Conservation (phyloP, 1,140 invertebrate genomes). For the Leptinotarsa defecta region DNA sequence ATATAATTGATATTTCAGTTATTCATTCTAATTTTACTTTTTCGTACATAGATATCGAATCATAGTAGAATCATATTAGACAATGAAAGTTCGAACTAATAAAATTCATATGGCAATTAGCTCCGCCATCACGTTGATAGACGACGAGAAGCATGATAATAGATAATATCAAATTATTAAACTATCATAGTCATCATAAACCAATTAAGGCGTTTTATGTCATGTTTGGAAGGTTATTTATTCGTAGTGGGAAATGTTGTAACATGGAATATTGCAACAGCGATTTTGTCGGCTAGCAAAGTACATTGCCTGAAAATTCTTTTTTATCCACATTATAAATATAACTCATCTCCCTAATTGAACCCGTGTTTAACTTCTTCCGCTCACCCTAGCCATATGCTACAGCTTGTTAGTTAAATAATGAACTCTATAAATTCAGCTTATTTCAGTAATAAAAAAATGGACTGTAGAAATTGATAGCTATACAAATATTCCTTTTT, state of each 20-base stretch:
- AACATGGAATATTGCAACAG: constrained; percentile 34
- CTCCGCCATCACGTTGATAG: no score
- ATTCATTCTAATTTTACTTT: no score
- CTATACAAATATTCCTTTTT: no score
- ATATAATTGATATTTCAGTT: no score
- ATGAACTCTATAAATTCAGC: constrained; percentile 45
- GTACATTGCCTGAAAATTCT: constrained; percentile 20
- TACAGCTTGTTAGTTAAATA: constrained; percentile 39
- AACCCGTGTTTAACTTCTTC: constrained; percentile 28
- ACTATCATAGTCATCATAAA: neutral
- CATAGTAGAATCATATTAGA: no score
- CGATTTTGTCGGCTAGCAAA: constrained; percentile 31
- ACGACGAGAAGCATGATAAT: no score
- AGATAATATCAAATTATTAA: no score
- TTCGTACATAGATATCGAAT: no score
- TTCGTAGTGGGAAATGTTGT: neutral
- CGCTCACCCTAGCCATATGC: constrained; percentile 30
- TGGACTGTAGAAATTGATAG: no score
- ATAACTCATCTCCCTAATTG: constrained; percentile 45
- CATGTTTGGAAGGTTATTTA: neutral
- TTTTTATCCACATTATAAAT: constrained; percentile 43
- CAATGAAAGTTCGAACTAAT: no score
- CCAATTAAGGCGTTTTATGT: neutral
- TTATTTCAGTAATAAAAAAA: constrained; percentile 28
- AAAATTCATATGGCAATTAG: no score